phyloP scores from a whole-genome alignment of 2,888 invertebrate genomes.

The Deilephila elpenor region DNA sequence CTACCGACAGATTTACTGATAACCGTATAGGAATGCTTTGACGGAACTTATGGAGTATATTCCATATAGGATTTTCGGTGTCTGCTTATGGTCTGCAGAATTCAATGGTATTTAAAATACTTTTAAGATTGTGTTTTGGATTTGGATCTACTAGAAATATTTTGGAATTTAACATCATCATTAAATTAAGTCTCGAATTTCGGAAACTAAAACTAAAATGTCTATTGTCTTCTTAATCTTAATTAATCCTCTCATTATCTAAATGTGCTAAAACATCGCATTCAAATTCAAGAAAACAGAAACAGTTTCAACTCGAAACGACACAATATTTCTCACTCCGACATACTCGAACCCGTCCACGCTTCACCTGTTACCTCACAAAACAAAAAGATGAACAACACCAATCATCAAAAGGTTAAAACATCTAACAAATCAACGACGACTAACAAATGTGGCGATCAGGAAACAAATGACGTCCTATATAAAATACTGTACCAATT shows the following conservation, averaged over 20 bases:
- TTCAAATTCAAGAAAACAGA: neutral
- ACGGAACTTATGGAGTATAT: conserved; percentile 3
- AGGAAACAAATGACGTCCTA: conserved; percentile 77
- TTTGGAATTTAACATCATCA: neutral
- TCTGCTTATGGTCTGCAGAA: too few relatives aligned
- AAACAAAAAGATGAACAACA: conserved; percentile 29
- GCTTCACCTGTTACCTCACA: conserved; percentile 23
- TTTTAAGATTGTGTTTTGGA: neutral
- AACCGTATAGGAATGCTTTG: conserved; percentile 20
- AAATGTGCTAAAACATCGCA: neutral
- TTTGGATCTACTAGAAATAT: neutral
- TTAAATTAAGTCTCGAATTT: neutral
- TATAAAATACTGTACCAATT: conserved; percentile 84
- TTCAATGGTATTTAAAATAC: too few relatives aligned
- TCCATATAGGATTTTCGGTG: neutral
- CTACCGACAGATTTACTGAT: conserved; percentile 43
- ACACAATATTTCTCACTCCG: conserved; percentile 5
- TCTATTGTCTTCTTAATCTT: too few relatives aligned
- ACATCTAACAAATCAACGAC: conserved; percentile 78
- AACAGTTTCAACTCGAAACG: conserved; percentile 8
- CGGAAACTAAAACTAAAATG: too few relatives aligned
- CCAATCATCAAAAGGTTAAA: conserved; percentile 56
- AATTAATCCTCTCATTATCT: neutral
- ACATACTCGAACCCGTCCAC: conserved; percentile 18
- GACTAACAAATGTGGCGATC: conserved; percentile 79